Base-by-base conservation (phyloP, 92 coral and sea anemone species). In the Porites rus region DNA sequence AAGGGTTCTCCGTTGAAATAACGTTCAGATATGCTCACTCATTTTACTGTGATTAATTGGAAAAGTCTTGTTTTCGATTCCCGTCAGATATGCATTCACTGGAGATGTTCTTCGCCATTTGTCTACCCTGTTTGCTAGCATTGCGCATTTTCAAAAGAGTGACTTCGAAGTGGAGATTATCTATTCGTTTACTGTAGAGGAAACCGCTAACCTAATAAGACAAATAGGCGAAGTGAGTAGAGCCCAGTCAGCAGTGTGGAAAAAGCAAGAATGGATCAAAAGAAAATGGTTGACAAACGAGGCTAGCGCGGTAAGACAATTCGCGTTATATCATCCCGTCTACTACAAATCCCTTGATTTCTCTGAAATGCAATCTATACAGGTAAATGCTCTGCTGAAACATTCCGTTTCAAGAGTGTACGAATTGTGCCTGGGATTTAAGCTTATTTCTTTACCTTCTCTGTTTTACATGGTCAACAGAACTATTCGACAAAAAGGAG, bases 211-310 rank as follows among this genome's bases (percentile, higher is more conserved):
- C 18, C 90, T 92, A 68, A 87, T 97, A 53, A 88, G 98, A 69
- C 90, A 83, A 69, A 88, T 95, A 20, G 98, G 96, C 51, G 98
- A 95, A 77, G 67, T 66, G 19, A 84, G 98, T 4, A 97, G 95
- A 79, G 84, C 86, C 38, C 70, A 91, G 10, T 91, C 96, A 8
- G 75, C 86, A 64, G 96, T 90, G 84, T 97, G 98, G 95, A 86
- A 91, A 13, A 87, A 90, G 72, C 84, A 86, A 75, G 98, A 97
- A 22, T 97, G 99, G 99, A 76, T 89, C 51, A 92, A 92, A 79
- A 76, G 99, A 50, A 92, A 93, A 75, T 97, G 99, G 99, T 83
- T 97, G 14, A 92, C 98, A 43, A 89, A 88, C 82, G 99, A 97
- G 82, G 91, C 94, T 82, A 93, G 94, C 38, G 92, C 84, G 82